phyloP scores from a whole-genome alignment of 1,140 invertebrate species.

The Sarcophaga bullata region DNA sequence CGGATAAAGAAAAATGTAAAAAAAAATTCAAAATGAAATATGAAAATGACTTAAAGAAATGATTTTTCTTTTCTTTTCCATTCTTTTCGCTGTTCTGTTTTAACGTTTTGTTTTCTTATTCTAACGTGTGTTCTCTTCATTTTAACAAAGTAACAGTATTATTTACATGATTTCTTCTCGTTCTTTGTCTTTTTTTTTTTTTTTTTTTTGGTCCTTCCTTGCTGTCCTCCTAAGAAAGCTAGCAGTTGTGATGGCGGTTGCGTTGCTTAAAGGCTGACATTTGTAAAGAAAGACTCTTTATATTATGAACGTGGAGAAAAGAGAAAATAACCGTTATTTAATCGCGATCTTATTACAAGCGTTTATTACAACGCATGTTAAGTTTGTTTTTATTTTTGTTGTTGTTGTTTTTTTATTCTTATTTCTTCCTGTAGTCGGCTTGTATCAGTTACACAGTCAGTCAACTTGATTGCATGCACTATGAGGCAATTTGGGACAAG shows the following conservation, averaged over 20 bases:
- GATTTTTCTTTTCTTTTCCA: not conserved
- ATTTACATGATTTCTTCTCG: not conserved
- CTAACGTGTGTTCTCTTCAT: not conserved
- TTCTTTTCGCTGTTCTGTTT: too few species aligned
- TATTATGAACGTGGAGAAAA: not conserved
- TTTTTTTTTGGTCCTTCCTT: too few species aligned
- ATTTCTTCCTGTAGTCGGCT: not conserved
- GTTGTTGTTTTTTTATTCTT: too few species aligned
- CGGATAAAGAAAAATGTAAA: too few species aligned
- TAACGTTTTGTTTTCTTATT: not conserved
- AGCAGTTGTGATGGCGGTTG: not conserved
- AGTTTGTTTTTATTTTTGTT: too few species aligned
- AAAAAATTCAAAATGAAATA: not conserved
- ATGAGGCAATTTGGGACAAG: too few species aligned
- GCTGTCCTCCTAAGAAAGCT: not conserved
- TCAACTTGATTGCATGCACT: not conserved
- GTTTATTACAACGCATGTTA: slow-evolving; percentile 39
- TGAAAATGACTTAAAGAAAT: not conserved
- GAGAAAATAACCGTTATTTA: not conserved
- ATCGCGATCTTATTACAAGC: slow-evolving; percentile 39
- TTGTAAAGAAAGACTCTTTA: not conserved
- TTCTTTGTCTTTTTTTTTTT: not conserved
- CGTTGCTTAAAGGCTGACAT: not conserved
- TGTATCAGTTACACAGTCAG: not conserved
- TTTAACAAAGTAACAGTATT: slow-evolving; percentile 2